phyloP scores from a whole-genome alignment of 2,888 invertebrate genomes.

The Drepana falcataria region DNA sequence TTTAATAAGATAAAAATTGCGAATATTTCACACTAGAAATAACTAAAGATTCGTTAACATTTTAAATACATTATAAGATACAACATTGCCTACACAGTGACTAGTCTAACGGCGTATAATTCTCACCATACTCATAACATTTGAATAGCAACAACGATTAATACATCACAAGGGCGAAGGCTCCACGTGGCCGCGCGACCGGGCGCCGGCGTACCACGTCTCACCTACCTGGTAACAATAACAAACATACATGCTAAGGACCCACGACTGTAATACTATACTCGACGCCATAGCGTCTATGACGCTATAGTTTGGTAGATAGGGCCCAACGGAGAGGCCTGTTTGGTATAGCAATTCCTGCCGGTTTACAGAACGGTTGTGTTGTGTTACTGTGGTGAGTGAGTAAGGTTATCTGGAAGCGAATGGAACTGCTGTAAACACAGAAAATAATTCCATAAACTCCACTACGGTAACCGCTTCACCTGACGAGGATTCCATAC shows the following conservation, averaged over 20 bases:
- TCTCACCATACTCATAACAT: slow-evolving; percentile 56
- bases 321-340: too few species aligned
- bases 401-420: too few species aligned
- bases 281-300: too few species aligned
- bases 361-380: too few species aligned
- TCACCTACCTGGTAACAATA: slow-evolving; percentile 21
- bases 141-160: slow-evolving; percentile 65
- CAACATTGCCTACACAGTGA: slow-evolving; percentile 74
- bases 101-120: slow-evolving; percentile 72
- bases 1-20: slow-evolving; percentile 60
- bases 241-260: neutral
- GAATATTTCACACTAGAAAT: slow-evolving; percentile 66
- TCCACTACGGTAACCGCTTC: too few species aligned
- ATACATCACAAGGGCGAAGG: slow-evolving; percentile 58
- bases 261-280: too few species aligned
- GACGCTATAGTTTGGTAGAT: too few species aligned
- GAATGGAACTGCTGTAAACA: too few species aligned
- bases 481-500: too few species aligned
- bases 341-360: too few species aligned
- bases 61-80: slow-evolving; percentile 69
- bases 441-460: too few species aligned
- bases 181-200: slow-evolving; percentile 27
- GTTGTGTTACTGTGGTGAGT: too few species aligned
- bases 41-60: slow-evolving; percentile 74
- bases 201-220: slow-evolving; percentile 20